Evolutionary conservation across 1,140 invertebrate species (phyloP), one percentile per base, ranked within the genome.

Genomic region (Sarcophaga peregrina): DNA sequence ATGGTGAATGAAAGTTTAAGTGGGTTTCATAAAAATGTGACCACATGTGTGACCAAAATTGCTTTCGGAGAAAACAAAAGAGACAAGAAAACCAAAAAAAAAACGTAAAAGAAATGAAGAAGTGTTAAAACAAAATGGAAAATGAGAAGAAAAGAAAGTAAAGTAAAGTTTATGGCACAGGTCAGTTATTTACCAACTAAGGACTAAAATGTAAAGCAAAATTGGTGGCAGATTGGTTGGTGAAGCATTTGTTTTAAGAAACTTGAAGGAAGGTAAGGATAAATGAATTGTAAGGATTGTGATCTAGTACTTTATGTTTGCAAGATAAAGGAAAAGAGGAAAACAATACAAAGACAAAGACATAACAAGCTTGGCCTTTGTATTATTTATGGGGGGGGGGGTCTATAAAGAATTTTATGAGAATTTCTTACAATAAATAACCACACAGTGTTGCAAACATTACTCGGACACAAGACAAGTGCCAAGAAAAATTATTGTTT

Each of bases 1-100:
- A n/a, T n/a, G n/a, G 54, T 58, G 54, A n/a, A 58, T 58, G 15
- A 13, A 15, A 58, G 25, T 37, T 37, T 37, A 37, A 37, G 25
- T 37, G 25, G 25, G 25, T 37, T 37, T 37, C n/a, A n/a, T 68
- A 20, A 20, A 68, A 68, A 68, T 20, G 62, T 68, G 62, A 68
- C 62, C 62, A 68, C 62, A 68, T 68, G 62, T 68, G 62, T 68
- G 62, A 68, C 62, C 62, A 68, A 68, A 68, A 68, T 68, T 68
- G 62, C 62, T 68, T 68, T 68, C 20, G 17, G 20, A 20, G 20
- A n/a, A n/a, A n/a, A 20, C 62, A 68, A 68, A 20, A 9, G n/a
- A 20, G n/a, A 5, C 20, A 68, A 68, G 15, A 20, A 25, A 68
- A 8, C 17, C 6, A 8, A 20, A 8, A 4, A 25, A 58, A n/a